Conservation (phyloP, 2,888 invertebrate genomes). For the Sipha maydis region DNA sequence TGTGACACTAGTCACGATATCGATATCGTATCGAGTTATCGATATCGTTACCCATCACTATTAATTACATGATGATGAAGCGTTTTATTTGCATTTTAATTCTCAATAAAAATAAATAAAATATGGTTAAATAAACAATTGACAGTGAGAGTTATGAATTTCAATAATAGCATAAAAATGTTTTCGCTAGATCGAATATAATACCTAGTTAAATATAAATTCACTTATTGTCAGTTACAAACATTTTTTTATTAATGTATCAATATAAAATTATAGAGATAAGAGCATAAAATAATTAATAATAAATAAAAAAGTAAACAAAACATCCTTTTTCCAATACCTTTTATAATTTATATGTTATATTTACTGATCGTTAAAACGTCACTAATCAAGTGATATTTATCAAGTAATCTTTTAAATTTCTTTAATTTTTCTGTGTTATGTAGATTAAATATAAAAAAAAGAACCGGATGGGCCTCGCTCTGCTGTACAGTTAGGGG, state of each 20-base stretch:
- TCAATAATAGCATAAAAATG: slow-evolving; percentile 1
- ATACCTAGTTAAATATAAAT: not conserved
- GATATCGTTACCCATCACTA: no score
- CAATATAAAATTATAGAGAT: not conserved
- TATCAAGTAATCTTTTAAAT: slow-evolving; percentile 40
- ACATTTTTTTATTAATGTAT: not conserved
- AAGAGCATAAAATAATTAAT: not conserved
- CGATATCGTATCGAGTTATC: no score
- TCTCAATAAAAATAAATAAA: not conserved
- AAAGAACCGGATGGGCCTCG: no score
- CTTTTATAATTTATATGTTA: slow-evolving; percentile 45
- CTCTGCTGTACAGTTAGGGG: no score
- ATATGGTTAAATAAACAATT: not conserved
- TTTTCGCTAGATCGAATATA: slow-evolving; percentile 10
- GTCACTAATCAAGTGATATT: slow-evolving; percentile 45
- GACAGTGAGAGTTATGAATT: not conserved
- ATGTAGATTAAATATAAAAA: slow-evolving; percentile 35
- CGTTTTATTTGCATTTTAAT: not conserved
- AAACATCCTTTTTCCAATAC: not conserved
- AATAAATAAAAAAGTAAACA: not conserved
- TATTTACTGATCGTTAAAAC: slow-evolving; percentile 43
- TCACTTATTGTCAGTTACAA: slow-evolving; percentile 16
- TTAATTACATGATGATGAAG: not conserved
- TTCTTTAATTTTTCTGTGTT: slow-evolving; percentile 20
- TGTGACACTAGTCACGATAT: no score